Percentiles rank a stretch among this genome's conserved stretches.
phyloP scores from a whole-genome alignment of 1,140 invertebrate species.

The Sinonovacula constricta region DNA sequence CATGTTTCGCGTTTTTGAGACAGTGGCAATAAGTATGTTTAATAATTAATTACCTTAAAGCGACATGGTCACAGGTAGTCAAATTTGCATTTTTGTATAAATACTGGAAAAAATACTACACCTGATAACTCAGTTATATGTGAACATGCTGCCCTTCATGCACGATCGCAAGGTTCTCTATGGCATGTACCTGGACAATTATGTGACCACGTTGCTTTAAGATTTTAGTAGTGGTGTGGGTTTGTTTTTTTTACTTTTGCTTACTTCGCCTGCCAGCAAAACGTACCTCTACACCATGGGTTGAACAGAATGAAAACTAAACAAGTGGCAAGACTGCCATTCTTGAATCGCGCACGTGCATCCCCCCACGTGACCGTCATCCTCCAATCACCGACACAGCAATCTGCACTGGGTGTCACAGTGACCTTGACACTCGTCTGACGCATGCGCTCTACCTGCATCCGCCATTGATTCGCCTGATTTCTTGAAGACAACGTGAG shows the following conservation, averaged over 20 bases:
- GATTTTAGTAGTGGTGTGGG: no score
- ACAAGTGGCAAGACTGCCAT: conserved; percentile 80
- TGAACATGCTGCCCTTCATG: neutral
- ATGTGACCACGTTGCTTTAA: no score
- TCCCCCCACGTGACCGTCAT: conserved; percentile 84
- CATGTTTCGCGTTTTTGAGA: no score
- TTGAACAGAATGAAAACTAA: conserved; percentile 90
- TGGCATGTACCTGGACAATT: no score
- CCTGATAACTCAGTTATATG: neutral
- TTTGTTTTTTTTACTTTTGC: no score
- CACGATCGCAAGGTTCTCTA: no score
- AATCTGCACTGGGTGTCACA: conserved; percentile 80
- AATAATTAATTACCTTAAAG: no score
- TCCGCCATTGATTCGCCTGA: conserved; percentile 33
- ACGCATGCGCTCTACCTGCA: neutral
- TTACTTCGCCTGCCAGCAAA: no score
- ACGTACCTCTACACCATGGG: conserved; percentile 88
- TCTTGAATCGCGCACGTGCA: conserved; percentile 57
- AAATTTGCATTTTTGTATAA: no score
- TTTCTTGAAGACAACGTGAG: conserved; percentile 6
- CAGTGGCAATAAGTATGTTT: no score
- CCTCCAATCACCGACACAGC: conserved; percentile 91
- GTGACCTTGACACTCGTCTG: conserved; percentile 11
- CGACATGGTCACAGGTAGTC: no score
- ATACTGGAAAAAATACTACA: no score